phyloP scores from a whole-genome alignment of 2,888 invertebrate genomes.

The Drosophila recens region DNA sequence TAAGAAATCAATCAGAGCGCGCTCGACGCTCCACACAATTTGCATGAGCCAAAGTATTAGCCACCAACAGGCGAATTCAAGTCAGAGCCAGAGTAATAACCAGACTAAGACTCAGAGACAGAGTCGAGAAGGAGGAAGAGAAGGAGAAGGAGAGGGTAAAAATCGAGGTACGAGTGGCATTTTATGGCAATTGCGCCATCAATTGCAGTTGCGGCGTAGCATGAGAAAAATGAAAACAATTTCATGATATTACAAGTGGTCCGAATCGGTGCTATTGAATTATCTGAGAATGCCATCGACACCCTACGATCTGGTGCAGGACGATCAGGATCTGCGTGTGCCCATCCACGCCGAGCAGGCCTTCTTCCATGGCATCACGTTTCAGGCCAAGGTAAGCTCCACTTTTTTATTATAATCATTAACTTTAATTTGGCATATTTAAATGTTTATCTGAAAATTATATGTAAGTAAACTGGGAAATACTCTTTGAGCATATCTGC shows the following conservation, averaged over 20 bases:
- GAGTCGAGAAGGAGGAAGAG: constrained; percentile 3
- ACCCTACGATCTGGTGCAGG: constrained; percentile 96
- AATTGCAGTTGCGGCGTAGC: constrained; percentile 84
- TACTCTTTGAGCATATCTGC: too few relatives aligned
- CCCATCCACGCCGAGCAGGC: constrained; percentile 99
- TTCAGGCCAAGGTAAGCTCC: constrained; percentile 96
- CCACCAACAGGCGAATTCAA: constrained; percentile 24
- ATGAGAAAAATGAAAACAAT: constrained; percentile 85
- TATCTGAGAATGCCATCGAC: constrained; percentile 92
- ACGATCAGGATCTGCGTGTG: constrained; percentile 97
- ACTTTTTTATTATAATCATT: too few relatives aligned
- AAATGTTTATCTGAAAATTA: too few relatives aligned
- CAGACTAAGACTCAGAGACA: background rate
- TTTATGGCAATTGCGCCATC: constrained; percentile 84
- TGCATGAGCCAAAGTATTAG: constrained; percentile 83
- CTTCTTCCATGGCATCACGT: constrained; percentile 96
- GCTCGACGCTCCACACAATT: constrained; percentile 63
- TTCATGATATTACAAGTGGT: constrained; percentile 86
- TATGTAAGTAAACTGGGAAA: too few relatives aligned
- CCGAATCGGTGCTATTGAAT: constrained; percentile 86
- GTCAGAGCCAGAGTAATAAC: background rate
- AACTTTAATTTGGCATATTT: background rate
- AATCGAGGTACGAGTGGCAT: constrained; percentile 73
- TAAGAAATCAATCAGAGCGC: constrained; percentile 74
- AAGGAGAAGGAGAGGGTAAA: constrained; percentile 25